These are phyloP conservation scores for Ferrisia virgata DNA, from an alignment of 2,888 invertebrate genomes.

Conservation along the genomic window DNA sequence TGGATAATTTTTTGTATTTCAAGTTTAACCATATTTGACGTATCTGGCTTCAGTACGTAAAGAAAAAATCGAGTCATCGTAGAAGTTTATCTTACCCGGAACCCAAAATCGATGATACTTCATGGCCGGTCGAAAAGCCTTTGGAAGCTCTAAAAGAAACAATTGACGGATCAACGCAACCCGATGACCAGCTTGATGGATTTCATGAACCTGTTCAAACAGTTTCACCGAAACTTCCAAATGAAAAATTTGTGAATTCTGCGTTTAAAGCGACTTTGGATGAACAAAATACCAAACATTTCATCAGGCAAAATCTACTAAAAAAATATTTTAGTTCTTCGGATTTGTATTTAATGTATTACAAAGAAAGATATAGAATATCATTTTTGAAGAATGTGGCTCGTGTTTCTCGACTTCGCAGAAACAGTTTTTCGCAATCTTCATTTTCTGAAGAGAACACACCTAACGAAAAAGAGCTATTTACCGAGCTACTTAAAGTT, in stretches of 20 bases:
- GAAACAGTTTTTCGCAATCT: constrained; percentile 4
- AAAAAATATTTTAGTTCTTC: constrained; percentile 33
- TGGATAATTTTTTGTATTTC: not conserved
- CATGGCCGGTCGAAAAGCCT: not conserved
- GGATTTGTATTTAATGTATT: constrained; percentile 16
- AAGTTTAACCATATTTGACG: too few species aligned
- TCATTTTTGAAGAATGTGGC: not conserved
- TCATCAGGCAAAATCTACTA: constrained; percentile 8
- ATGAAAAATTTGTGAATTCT: constrained; percentile 32
- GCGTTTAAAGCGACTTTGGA: constrained; percentile 9
- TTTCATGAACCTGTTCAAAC: not conserved
- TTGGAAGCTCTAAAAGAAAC: not conserved
- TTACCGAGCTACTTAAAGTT: not conserved
- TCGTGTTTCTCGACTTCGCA: not conserved
- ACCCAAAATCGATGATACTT: constrained; percentile 43
- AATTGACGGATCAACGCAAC: not conserved
- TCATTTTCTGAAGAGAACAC: not conserved
- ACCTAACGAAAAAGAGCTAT: not conserved
- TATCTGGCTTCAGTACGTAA: constrained; percentile 49
- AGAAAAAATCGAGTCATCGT: constrained; percentile 54
- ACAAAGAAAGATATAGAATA: not conserved
- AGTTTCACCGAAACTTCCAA: not conserved
- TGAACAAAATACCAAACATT: constrained; percentile 12
- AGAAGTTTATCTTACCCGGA: constrained; percentile 61
- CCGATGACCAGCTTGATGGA: not conserved